Evolutionary conservation across 2,888 invertebrate genomes (phyloP).

Genomic region (Dimorphilus gyrociliatus): DNA sequence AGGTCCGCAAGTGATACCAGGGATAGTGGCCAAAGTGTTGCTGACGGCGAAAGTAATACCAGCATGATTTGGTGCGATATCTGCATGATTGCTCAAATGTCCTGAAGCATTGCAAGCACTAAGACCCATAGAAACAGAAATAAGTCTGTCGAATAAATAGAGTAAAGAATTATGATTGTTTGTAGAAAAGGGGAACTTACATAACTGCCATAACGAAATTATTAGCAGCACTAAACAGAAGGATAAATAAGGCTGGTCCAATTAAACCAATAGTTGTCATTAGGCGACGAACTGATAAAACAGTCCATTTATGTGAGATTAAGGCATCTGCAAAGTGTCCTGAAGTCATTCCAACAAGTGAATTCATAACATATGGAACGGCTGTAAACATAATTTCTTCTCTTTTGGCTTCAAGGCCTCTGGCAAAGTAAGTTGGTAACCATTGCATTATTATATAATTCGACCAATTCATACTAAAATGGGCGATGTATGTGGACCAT

Average conservation of each 20-base stretch:
- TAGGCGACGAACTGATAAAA: slow-evolving; percentile 51
- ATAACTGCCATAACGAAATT: slow-evolving; percentile 51
- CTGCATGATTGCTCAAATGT: slow-evolving; percentile 58
- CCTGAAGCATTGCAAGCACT: slow-evolving; percentile 60
- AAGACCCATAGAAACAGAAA: slow-evolving; percentile 56
- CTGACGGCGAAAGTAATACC: slow-evolving; percentile 59
- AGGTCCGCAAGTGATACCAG: slow-evolving; percentile 58
- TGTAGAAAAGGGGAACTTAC: slow-evolving; percentile 38
- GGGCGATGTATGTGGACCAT: slow-evolving; percentile 57
- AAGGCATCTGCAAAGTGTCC: slow-evolving; percentile 56
- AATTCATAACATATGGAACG: slow-evolving; percentile 56
- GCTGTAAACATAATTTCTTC: slow-evolving; percentile 55
- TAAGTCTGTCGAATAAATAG: slow-evolving; percentile 41
- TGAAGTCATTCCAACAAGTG: slow-evolving; percentile 51
- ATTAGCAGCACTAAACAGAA: slow-evolving; percentile 54
- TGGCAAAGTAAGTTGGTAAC: slow-evolving; percentile 54
- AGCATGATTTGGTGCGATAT: slow-evolving; percentile 58
- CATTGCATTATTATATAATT: slow-evolving; percentile 64
- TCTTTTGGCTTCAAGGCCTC: slow-evolving; percentile 49
- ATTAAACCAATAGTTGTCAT: slow-evolving; percentile 56
- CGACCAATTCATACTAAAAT: slow-evolving; percentile 64
- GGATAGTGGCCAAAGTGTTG: slow-evolving; percentile 57
- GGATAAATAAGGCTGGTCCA: slow-evolving; percentile 53
- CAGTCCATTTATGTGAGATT: slow-evolving; percentile 45
- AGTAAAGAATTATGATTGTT: not conserved